These are phyloP conservation scores for Polydrusus cervinus DNA, from an alignment of 2,888 invertebrate species.

Conservation along the genomic window DNA sequence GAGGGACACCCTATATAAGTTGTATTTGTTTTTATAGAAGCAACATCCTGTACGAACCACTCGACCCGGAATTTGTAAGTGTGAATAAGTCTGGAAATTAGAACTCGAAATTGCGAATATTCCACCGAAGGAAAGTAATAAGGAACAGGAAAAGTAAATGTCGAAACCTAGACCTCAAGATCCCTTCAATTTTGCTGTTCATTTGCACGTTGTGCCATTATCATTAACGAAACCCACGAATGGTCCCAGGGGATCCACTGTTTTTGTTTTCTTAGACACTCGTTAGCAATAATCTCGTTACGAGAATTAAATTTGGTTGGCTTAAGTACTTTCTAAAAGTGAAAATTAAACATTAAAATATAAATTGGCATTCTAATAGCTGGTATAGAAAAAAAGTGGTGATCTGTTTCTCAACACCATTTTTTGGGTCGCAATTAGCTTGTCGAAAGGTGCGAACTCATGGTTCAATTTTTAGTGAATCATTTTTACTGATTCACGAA, in stretches of 20 bases:
- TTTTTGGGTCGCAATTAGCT: too few species aligned
- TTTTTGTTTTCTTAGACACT: slow-evolving; percentile 48
- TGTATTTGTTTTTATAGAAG: background rate
- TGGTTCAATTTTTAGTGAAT: too few species aligned
- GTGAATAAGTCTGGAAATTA: slow-evolving; percentile 2
- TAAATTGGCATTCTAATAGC: background rate
- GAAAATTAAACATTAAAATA: slow-evolving; percentile 1
- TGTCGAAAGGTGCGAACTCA: too few species aligned
- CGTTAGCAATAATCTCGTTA: slow-evolving; percentile 37
- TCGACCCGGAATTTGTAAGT: background rate
- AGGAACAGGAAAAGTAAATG: slow-evolving; percentile 16
- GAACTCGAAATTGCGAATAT: slow-evolving; percentile 18
- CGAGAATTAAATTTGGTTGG: slow-evolving; percentile 26
- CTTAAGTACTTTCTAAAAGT: slow-evolving; percentile 7
- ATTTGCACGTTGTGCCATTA: slow-evolving; percentile 65
- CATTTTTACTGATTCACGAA: too few species aligned
- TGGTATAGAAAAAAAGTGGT: too few species aligned
- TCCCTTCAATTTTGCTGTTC: slow-evolving; percentile 64
- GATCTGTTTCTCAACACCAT: too few species aligned
- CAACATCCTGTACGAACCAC: background rate
- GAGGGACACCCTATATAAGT: too few species aligned
- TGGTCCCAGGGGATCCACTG: slow-evolving; percentile 61
- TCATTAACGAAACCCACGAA: slow-evolving; percentile 64
- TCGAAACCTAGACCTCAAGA: slow-evolving; percentile 52
- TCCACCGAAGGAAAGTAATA: slow-evolving; percentile 16